Evolutionary conservation across 2,113 vertebrate species (phyloP).

Genomic region (Athene noctua): DNA sequence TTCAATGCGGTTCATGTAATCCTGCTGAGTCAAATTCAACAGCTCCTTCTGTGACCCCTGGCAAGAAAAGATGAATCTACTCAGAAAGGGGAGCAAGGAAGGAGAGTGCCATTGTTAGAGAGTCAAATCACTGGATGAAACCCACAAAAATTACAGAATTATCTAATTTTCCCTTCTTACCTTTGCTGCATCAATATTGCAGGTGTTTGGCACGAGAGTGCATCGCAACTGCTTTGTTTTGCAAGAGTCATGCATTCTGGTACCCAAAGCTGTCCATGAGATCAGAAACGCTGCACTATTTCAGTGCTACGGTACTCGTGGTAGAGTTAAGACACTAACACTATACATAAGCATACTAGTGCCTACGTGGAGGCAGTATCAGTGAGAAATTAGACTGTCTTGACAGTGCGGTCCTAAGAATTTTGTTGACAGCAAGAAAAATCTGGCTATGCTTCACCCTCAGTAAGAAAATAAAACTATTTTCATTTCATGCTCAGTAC

Average conservation of each 20-base stretch:
- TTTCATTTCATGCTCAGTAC: not conserved
- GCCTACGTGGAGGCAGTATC: not conserved
- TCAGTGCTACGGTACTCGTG: not conserved
- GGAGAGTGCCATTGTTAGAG: rapidly evolving
- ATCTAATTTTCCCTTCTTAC: not conserved
- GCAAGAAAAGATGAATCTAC: not conserved
- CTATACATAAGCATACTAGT: not conserved
- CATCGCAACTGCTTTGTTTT: not conserved
- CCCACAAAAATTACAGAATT: not conserved
- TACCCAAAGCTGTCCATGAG: not conserved
- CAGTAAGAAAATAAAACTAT: not conserved
- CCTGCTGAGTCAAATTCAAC: slow-evolving; percentile 95
- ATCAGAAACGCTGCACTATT: not conserved
- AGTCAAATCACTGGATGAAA: not conserved
- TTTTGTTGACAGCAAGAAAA: not conserved
- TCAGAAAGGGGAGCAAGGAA: not conserved
- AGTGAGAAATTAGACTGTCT: not conserved
- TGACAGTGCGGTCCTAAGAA: not conserved
- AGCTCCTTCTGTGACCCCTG: slow-evolving; percentile 96
- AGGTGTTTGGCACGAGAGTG: not conserved
- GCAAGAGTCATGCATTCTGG: not conserved
- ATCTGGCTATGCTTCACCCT: not conserved
- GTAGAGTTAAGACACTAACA: not conserved
- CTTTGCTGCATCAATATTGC: not conserved
- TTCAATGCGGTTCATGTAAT: slow-evolving; percentile 94